These are phyloP conservation scores for Oryctolagus cuniculus DNA, from an alignment of 2,113 vertebrate genomes.

Conservation along the genomic window DNA sequence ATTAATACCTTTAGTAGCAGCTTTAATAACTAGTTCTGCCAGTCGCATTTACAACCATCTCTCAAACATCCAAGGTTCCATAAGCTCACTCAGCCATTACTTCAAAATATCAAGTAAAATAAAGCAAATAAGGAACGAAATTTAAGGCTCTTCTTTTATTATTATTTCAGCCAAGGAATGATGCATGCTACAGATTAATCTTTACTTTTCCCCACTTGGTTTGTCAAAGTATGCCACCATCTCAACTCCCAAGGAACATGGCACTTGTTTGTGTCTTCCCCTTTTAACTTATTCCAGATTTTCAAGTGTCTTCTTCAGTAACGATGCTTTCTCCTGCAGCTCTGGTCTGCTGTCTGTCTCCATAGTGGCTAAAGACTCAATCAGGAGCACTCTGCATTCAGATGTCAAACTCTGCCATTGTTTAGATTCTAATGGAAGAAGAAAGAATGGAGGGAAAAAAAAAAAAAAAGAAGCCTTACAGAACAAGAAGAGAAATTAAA, in stretches of 20 bases:
- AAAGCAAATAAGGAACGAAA: constrained; percentile 87
- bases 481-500: constrained; percentile 32
- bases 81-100: constrained; percentile 51
- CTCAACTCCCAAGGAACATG: constrained; percentile 86
- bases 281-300: constrained; percentile 86
- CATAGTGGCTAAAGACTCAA: constrained; percentile 94
- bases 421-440: constrained; percentile 89
- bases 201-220: constrained; percentile 83
- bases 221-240: constrained; percentile 86
- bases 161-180: constrained; percentile 91
- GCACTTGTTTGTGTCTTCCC: constrained; percentile 85
- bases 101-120: constrained; percentile 80
- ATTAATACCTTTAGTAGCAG: constrained; percentile 8
- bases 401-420: constrained; percentile 94
- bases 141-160: constrained; percentile 89
- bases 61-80: constrained; percentile 59
- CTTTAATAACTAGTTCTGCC: constrained; percentile 13
- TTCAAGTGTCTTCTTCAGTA: constrained; percentile 94
- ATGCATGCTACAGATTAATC: constrained; percentile 91
- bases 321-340: constrained; percentile 94
- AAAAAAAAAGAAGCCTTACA: constrained; percentile 10
- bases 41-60: constrained; percentile 43
- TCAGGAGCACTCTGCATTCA: constrained; percentile 93
- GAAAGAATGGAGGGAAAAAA: not conserved
- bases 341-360: constrained; percentile 95